Base-by-base conservation (phyloP, 2,797 vertebrate species). In the Tenualosa ilisha region DNA sequence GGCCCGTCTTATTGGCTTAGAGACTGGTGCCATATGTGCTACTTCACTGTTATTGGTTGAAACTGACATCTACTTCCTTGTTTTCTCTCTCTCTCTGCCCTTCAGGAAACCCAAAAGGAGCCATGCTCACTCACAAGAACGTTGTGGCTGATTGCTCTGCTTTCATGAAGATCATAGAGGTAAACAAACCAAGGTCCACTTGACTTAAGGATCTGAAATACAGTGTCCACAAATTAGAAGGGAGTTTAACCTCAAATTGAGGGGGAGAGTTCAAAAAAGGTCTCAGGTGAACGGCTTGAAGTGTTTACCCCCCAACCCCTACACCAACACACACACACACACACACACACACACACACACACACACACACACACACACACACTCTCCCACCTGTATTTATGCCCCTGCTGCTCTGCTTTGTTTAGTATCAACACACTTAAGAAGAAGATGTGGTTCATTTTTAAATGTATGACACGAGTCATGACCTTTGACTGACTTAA, bases 121-220 rank as follows among this genome's bases (percentile, higher is more conserved):
- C 95, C 4, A 97, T 97, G 96, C 94, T 97, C 87, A 97, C 96
- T 46, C 97, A 97, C 26, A 94, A 95, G 84, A 97, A 97, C 50
- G 94, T 97, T 90, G 94, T 97, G 81, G 95, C 96, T 17, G 96
- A 97, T 89, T 93, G 96, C 88, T 96, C 96, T 12, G 96, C 95
- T 89, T 97, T 97, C 93, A 89, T 95, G 89, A 96, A 95, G 92
- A 94, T 97, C 83, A 97, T 96, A 5, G 94, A 96, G 96, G 97
- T 97, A 94, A 88, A 85, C 51, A 17, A 7, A 59, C 6, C 24
- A 17, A 22, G 2, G 17, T n/a, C 75, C 0, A 59, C 4, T 79
- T 22, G 40, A 46, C 40, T 24, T 11, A 63, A 79, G 5, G 46
- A n/a, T 20, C 43, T 79, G 72, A 43, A 46, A 46, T 22, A 79